phyloP scores from a whole-genome alignment of 2,888 invertebrate genomes.

The Lumbricus terrestris region DNA sequence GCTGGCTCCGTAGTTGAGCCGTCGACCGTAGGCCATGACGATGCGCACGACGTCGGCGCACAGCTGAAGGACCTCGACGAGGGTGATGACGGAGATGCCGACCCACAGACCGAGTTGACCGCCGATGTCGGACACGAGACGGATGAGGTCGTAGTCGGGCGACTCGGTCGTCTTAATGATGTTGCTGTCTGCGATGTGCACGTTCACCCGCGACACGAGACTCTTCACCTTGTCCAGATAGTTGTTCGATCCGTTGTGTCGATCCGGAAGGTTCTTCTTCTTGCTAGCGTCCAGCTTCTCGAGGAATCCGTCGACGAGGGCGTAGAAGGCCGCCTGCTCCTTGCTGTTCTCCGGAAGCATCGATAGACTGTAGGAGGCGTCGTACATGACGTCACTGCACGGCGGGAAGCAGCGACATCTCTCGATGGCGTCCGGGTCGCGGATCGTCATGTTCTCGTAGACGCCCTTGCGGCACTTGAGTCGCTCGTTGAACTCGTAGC shows the following conservation, averaged over 20 bases:
- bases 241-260: conserved; percentile 18
- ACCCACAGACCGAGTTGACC: conserved; percentile 45
- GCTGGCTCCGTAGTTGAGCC: not conserved
- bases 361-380: conserved; percentile 40
- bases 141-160: conserved; percentile 42
- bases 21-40: conserved; percentile 14
- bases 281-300: not conserved
- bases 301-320: conserved; percentile 33
- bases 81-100: conserved; percentile 41
- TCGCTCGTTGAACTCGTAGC: not conserved
- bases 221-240: conserved; percentile 26
- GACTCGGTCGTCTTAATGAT: conserved; percentile 43
- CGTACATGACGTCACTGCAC: conserved; percentile 42
- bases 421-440: conserved; percentile 38
- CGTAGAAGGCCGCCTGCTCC: conserved; percentile 39
- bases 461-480: conserved; percentile 39
- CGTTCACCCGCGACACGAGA: conserved; percentile 38
- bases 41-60: conserved; percentile 33
- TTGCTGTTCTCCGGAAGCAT: conserved; percentile 37
- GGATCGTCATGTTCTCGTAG: conserved; percentile 41
- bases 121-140: conserved; percentile 42
- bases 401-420: conserved; percentile 41
- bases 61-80: conserved; percentile 41
- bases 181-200: conserved; percentile 44
- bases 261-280: not conserved